Evolutionary conservation across 1,140 invertebrate genomes (phyloP), one percentile per base, ranked within the genome.

Genomic region (Cataglyphis hispanica): DNA sequence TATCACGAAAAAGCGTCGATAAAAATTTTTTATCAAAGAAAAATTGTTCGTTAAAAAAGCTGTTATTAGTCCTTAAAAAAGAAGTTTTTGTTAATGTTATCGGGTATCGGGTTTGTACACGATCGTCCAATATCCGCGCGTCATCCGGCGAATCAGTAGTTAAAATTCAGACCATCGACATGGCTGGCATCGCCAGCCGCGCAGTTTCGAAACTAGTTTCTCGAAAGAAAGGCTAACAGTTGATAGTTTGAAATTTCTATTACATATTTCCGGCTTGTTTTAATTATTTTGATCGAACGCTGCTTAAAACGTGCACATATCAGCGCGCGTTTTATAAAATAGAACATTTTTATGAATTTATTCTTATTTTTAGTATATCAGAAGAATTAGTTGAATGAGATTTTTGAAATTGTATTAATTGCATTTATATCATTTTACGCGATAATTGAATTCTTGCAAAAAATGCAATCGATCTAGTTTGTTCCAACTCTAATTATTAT

Each of bases 201-300:
- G 69, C 70, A 90, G 60, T 91, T 88, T 61, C 50, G 69, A 90
- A 89, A 89, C 84, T 89, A 86, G 84, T 89, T 89, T 72, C 87
- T 27, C 63, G 10, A 16, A 60, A 56, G 53, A 75, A 50, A 22
- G 75, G 58, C 58, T 64, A 69, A 77, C 70, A 40, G 37, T 60
- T 22, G 53, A 83, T 72, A 83, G 58, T 84, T 25, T 13, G 50
- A 37, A 84, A 84, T 19, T 0, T 53, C 60, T 75, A 70, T 88
- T 89, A 86, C 76, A 19, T 89, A 89, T 89, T 89, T 89, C 76
- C 70, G 31, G 56, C 56, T 69, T 89, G 85, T 84, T 84, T 84
- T 56, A 69, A 63, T 78, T 72, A 86, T 89, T 89, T 75, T 85
- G 83, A 53, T 61, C 77, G 64, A 63, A 60, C 67, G n/a, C 78